Base-by-base conservation (phyloP, 2,888 invertebrate genomes). In the Ecliptopera silaceata region DNA sequence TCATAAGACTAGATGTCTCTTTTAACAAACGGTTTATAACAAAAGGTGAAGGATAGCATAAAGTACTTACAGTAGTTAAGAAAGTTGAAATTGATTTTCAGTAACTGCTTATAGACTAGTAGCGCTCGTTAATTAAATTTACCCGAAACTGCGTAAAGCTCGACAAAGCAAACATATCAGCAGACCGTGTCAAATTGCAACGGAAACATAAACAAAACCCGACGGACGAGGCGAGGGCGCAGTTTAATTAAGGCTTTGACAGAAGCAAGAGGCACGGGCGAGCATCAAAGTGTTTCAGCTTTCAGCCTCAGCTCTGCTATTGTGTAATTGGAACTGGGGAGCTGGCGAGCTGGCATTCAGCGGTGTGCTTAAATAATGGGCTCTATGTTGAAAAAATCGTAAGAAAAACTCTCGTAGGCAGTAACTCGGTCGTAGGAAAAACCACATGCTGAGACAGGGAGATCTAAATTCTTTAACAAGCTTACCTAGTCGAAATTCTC, bases 221-320 rank as follows among this genome's bases (percentile, higher is more conserved):
- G 57, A 54, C 47, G 42, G 55, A 50, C 46, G 46, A 55, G 43
- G 43, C 17, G 6, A 32, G 45, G 42, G 17, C 31, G 48, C 43
- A 59, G 52, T 46, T 50, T 48, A 59, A 63, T 57, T 51, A 55
- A 50, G 38, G 47, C 32, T 41, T 47, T 46, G 41, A 43, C 51
- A 32, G 20, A 38, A 55, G 26, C 54, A 54, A 61, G 56, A 41
- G 41, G 55, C 22, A 20, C 52, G 56, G 41, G 56, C 42, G 45
- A 62, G 52, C 56, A 50, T 44, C 56, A 52, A 36, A 45, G 45
- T 47, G 56, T 38, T 47, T 31, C 50, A 55, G 45, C 36, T 15
- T 36, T 12, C 43, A 31, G 34, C 31, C 45, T 12, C 41, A 53
- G 43, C 59, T 50, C 38, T 49, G 32, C 31, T 47, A 34, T 59